Evolutionary conservation across 2,113 vertebrate species (phyloP), one percentile per base, ranked within the genome.

Genomic region (Seriola aureovittata): DNA sequence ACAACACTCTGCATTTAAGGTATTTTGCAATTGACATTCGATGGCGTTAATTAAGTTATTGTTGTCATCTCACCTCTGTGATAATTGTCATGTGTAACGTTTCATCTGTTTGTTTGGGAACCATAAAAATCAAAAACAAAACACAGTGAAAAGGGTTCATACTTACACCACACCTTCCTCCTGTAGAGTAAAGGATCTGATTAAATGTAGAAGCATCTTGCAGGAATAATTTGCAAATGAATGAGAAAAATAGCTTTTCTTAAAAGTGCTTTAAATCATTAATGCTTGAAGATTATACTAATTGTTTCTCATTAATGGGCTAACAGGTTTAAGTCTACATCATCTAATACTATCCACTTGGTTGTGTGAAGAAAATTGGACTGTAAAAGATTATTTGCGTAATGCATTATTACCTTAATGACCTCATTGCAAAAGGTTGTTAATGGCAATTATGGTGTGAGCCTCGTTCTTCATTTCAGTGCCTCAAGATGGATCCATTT

Each of bases 11-110:
- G 63, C 79, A 65, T 86, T 75, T 78, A 46, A 55, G 38, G 44
- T 23, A 3, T 73, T 83, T 54, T 12, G 21, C 16, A 38, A 12
- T 19, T 77, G 78, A 73, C 58, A 25, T 71, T 88, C 77, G 69
- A 29, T 72, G 9, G 25, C 10, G 25, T 1, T 25, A 25, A 25
- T 25, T 1, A 34, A 44, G 52, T 81, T 46, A 25, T 69, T 80
- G 19, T 34, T 75, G 9, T 40, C 1, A 7, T 34, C n/a, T 55
- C 11, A 66, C 8, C 19, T 80, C 46, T 52, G 23, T 12, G 4
- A 42, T 52, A 50, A 62, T 75, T 75, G 58, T 65, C 29, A 62
- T 46, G 32, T 9, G 0, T 48, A 36, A 76, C 21, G 16, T 40
- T 60, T 78, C 14, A n/a, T 78, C 32, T 65, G 32, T 78, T 29